phyloP scores from a whole-genome alignment of 1,140 invertebrate species.

The Zeugodacus cucurbitae region DNA sequence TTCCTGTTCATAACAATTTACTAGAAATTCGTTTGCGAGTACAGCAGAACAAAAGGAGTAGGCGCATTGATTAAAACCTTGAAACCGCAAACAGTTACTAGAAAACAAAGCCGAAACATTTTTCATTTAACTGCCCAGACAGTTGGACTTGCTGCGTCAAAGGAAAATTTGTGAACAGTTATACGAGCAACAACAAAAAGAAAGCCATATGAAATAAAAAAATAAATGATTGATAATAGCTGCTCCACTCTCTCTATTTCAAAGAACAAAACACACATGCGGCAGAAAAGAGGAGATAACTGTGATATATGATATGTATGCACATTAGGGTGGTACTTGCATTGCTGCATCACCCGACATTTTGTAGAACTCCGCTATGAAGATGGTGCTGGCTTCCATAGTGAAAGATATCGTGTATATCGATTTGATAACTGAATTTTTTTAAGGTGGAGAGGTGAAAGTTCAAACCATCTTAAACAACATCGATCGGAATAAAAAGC shows the following conservation, averaged over 20 bases:
- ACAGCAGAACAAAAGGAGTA: too few relatives aligned
- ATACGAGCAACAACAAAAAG: background rate
- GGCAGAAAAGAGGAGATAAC: background rate
- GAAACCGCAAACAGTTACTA: background rate
- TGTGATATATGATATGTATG: too few relatives aligned
- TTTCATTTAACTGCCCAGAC: conserved; percentile 17
- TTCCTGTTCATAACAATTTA: background rate
- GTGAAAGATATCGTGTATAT: too few relatives aligned
- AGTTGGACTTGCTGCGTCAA: background rate
- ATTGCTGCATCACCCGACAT: too few relatives aligned
- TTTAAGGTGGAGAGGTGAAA: too few relatives aligned
- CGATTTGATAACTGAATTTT: too few relatives aligned
- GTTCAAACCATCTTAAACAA: too few relatives aligned
- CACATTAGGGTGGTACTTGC: too few relatives aligned
- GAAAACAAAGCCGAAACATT: background rate
- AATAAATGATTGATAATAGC: conserved; percentile 25
- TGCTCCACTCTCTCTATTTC: background rate
- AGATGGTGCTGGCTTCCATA: too few relatives aligned
- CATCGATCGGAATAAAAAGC: too few relatives aligned
- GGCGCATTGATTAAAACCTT: background rate
- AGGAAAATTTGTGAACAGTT: background rate
- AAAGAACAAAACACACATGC: background rate
- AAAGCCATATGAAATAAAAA: background rate
- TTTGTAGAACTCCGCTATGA: too few relatives aligned
- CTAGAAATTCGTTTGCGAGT: background rate